Conservation (phyloP, 2,113 vertebrate genomes). For the Pogonocichla stellata region DNA sequence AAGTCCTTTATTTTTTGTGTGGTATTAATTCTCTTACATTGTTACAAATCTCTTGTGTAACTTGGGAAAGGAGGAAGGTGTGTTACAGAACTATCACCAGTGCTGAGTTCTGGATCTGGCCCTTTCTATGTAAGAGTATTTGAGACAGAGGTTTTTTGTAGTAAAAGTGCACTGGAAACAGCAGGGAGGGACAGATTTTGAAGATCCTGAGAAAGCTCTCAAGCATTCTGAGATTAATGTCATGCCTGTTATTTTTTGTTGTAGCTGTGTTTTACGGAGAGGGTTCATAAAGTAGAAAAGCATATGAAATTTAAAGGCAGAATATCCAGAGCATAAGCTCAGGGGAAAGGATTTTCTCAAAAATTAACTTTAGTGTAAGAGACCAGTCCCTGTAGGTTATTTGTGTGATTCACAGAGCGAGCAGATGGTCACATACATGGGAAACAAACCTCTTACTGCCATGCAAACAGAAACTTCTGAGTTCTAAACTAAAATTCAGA, state of each 20-base stretch:
- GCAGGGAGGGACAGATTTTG: not conserved
- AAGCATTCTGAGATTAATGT: not conserved
- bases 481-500: not conserved
- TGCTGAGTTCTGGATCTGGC: not conserved
- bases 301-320: not conserved
- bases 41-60: not conserved
- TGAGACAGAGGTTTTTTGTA: not conserved
- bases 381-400: not conserved
- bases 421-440: fast-evolving
- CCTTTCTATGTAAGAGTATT: not conserved
- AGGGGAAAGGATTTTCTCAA: not conserved
- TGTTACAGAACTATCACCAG: not conserved
- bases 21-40: not conserved
- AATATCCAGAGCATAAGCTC: not conserved
- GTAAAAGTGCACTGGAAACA: not conserved
- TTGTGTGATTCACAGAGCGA: not conserved
- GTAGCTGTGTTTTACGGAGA: not conserved
- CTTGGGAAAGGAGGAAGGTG: not conserved
- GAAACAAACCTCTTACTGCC: not conserved
- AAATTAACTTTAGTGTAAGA: not conserved
- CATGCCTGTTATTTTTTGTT: not conserved
- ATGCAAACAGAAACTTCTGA: not conserved
- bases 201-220: not conserved
- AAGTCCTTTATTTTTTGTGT: not conserved
- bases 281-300: not conserved